These are phyloP conservation scores for Engraulis encrasicolus DNA, from an alignment of 2,113 vertebrate genomes.

Conservation along the genomic window DNA sequence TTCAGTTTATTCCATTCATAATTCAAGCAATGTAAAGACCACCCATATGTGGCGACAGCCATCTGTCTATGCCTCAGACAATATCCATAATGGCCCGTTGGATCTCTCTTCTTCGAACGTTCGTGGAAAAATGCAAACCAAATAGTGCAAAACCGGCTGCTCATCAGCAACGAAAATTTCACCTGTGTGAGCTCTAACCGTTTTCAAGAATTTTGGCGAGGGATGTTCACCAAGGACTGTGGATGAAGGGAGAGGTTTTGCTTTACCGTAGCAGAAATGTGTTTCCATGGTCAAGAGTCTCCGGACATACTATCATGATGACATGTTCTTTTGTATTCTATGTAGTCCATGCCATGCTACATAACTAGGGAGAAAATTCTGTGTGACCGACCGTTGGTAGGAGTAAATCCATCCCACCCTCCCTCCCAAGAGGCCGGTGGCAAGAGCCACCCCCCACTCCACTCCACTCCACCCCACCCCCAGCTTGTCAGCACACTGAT, in stretches of 20 bases:
- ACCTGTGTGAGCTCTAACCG: neutral
- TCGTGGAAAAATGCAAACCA: neutral
- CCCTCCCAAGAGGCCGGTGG: neutral
- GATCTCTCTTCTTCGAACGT: neutral
- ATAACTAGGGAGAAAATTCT: neutral
- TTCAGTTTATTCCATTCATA: conserved; percentile 48
- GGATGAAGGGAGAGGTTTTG: neutral
- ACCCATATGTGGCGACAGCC: conserved; percentile 26
- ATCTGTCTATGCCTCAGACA: conserved; percentile 32
- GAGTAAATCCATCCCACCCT: neutral
- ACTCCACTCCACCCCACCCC: no score
- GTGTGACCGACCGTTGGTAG: neutral
- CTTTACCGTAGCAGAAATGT: neutral
- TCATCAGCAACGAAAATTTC: neutral
- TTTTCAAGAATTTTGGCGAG: neutral
- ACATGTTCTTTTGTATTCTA: neutral
- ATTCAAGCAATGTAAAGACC: conserved; percentile 38
- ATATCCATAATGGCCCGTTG: neutral
- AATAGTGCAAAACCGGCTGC: neutral
- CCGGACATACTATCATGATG: neutral
- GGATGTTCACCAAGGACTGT: neutral
- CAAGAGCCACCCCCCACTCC: neutral
- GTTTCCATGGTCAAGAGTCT: neutral
- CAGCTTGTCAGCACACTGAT: neutral
- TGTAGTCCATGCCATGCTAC: neutral